Percentiles rank a stretch among this genome's conserved stretches.
Conservation (phyloP, 2,113 vertebrate species). For the Empidonax alnorum region DNA sequence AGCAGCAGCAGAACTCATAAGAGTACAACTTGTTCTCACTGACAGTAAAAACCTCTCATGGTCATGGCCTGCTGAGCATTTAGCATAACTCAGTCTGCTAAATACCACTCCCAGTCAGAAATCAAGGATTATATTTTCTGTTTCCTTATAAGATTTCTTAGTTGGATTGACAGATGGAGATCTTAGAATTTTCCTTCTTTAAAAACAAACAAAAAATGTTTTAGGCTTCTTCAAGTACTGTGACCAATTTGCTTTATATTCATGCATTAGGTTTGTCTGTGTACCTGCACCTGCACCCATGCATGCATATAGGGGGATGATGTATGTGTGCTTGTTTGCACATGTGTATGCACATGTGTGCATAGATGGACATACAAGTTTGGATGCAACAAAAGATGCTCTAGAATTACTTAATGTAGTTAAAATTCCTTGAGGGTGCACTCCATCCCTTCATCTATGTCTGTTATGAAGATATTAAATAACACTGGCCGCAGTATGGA, state of each 20-base stretch:
- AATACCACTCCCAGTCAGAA: constrained; percentile 15
- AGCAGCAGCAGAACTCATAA: neutral
- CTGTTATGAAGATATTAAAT: neutral
- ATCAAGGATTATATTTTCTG: neutral
- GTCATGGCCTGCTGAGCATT: constrained; percentile 1
- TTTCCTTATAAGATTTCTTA: neutral
- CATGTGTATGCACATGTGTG: neutral
- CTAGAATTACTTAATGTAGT: neutral
- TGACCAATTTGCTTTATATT: neutral
- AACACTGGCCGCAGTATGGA: neutral
- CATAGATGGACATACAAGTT: neutral
- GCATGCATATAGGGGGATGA: neutral
- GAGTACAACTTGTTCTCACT: constrained; percentile 1
- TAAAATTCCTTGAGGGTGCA: neutral
- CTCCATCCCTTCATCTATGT: neutral
- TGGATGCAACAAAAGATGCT: neutral
- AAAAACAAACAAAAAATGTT: neutral
- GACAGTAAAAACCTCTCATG: neutral
- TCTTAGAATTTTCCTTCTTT: neutral
- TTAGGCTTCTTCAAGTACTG: neutral
- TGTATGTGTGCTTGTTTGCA: neutral
- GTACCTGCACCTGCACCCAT: neutral
- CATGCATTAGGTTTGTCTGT: neutral
- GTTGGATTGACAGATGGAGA: neutral
- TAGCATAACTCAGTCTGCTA: neutral